Evolutionary conservation across 2,113 vertebrate genomes (phyloP).

Genomic region (Sorex fumeus): DNA sequence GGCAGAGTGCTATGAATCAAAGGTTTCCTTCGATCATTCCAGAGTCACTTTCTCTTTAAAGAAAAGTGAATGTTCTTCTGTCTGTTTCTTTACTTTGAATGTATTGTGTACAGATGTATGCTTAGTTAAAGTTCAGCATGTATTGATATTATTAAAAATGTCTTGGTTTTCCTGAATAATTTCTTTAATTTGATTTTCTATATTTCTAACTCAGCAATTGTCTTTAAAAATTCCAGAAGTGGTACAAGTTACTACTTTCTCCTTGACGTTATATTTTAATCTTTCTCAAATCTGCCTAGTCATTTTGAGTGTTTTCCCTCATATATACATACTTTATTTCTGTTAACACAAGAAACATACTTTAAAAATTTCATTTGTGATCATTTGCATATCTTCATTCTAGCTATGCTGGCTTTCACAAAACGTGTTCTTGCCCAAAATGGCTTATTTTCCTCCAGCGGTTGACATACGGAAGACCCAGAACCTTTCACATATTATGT

Average conservation of each 20-base stretch:
- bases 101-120: neutral
- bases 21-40: neutral
- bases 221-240: slow-evolving; percentile 34
- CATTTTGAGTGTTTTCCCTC: slow-evolving; percentile 32
- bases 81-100: slow-evolving; percentile 8
- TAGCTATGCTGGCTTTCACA: no score
- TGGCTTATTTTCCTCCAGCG: slow-evolving; percentile 11
- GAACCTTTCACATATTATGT: no score
- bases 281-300: slow-evolving; percentile 1
- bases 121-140: neutral
- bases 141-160: neutral
- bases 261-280: slow-evolving; percentile 33
- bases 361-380: slow-evolving; percentile 45
- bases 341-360: neutral
- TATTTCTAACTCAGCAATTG: neutral
- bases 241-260: slow-evolving; percentile 1
- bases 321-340: slow-evolving; percentile 11
- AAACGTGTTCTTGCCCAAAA: slow-evolving; percentile 5
- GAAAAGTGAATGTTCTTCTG: neutral
- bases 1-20: neutral
- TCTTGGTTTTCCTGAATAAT: slow-evolving; percentile 36
- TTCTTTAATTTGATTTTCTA: slow-evolving; percentile 57
- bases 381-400: slow-evolving; percentile 19
- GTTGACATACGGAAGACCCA: no score
- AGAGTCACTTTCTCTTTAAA: neutral